These are phyloP conservation scores for Crax fasciolata DNA, from an alignment of 2,797 vertebrate genomes.

Conservation along the genomic window DNA sequence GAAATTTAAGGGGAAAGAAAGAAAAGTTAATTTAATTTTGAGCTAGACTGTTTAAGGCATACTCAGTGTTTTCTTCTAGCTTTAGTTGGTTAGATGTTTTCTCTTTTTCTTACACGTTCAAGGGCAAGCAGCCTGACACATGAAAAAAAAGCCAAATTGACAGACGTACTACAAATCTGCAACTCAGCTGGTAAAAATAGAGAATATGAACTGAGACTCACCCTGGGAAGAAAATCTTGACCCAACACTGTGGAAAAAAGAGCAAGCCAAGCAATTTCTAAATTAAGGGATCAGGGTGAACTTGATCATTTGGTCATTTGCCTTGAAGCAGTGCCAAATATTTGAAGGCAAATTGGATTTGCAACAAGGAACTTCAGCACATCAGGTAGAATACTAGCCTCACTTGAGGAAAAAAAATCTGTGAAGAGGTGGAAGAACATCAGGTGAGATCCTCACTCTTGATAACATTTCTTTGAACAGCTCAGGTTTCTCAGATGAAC, in stretches of 20 bases:
- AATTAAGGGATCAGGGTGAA: slow-evolving; percentile 79
- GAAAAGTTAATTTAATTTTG: background rate
- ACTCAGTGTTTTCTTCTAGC: slow-evolving; percentile 47
- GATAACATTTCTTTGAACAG: slow-evolving; percentile 56
- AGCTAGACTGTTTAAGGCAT: slow-evolving; percentile 2
- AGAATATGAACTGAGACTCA: slow-evolving; percentile 65
- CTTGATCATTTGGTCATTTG: slow-evolving; percentile 74
- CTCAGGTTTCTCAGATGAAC: slow-evolving; percentile 44
- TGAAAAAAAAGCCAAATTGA: slow-evolving; percentile 55
- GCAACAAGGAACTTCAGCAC: slow-evolving; percentile 63
- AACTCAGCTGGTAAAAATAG: slow-evolving; percentile 72
- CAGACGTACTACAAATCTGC: slow-evolving; percentile 62
- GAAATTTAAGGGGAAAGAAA: background rate
- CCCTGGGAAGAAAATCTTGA: slow-evolving; percentile 64
- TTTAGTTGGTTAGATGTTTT: slow-evolving; percentile 56
- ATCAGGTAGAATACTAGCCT: slow-evolving; percentile 70
- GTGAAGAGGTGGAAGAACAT: slow-evolving; percentile 53
- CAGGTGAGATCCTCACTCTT: slow-evolving; percentile 41
- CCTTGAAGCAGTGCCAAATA: slow-evolving; percentile 79
- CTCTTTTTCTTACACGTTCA: slow-evolving; percentile 66
- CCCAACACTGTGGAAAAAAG: slow-evolving; percentile 41
- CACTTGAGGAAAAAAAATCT: slow-evolving; percentile 33
- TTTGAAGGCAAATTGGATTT: slow-evolving; percentile 79
- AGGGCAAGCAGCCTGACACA: slow-evolving; percentile 67
- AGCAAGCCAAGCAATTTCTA: slow-evolving; percentile 68